Base-by-base conservation (phyloP, 2,888 invertebrate genomes). In the Alcis repandata region DNA sequence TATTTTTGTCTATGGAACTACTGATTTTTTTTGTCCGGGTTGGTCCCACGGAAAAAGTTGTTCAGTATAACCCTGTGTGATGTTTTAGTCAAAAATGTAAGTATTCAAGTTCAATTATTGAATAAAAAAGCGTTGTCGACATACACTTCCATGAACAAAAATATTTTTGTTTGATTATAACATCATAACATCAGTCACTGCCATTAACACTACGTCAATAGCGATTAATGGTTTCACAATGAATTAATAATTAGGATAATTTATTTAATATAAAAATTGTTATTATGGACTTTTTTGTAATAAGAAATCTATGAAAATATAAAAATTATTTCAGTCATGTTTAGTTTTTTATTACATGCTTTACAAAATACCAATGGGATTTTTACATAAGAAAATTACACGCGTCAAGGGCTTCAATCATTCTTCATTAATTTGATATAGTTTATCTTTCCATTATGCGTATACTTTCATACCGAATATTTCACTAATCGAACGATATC, bases 111-210 rank as follows among this genome's bases (percentile, higher is more conserved):
- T 13, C 15, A 40, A 13, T 40, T 15, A 40, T 11, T 10, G 11
- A 43, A 45, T 13, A 6, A 46, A 46, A 22, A 22, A 22, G 22
- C 22, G 22, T 7, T 46, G n/a, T 22, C 22, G 20, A 11, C n/a
- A 17, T 38, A 38, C n/a, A 41, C 17, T n/a, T 0, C n/a, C 22
- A 22, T 43, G 36, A 60, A 33, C 60, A 59, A 58, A 57, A 51
- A 61, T 63, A 59, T 48, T 49, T 62, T 58, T 1, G 60, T 46
- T 60, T 57, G 61, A 68, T 54, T 43, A 52, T n/a, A n/a, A n/a
- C n/a, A n/a, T n/a, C n/a, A 62, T 69, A n/a, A 45, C 51, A 70
- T 67, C 64, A 71, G 59, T 77, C 79, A 82, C 80, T 83, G 80
- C 79, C 79, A 80, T 74, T 71, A 63, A 27, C 46, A 68, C 68